Evolutionary conservation across 2,797 vertebrate genomes (phyloP).

Genomic region (Oceanodroma leucorhoa): DNA sequence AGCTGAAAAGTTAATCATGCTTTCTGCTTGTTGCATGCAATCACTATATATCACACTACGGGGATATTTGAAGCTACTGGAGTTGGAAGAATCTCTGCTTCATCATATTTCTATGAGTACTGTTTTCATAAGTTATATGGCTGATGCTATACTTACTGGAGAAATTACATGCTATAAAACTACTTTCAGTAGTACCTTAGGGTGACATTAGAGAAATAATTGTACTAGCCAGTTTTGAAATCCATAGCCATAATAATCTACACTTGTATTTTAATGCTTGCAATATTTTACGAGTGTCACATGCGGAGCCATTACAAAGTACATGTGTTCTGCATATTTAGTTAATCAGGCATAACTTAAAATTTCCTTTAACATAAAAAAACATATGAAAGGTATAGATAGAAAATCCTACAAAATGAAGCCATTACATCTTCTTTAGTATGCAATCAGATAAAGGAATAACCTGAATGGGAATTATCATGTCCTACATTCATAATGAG

Average conservation of each 20-base stretch:
- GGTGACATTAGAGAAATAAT: slow-evolving; percentile 16
- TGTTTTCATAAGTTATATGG: background rate
- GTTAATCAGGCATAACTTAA: background rate
- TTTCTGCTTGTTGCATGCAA: background rate
- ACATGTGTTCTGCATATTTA: background rate
- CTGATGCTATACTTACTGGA: background rate
- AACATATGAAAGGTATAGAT: background rate
- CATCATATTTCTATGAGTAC: background rate
- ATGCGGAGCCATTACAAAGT: background rate
- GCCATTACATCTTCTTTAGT: background rate
- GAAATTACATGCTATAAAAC: slow-evolving; percentile 3
- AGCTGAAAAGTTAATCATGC: slow-evolving; percentile 25
- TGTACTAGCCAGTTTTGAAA: background rate
- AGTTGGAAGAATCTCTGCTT: background rate
- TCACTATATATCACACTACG: background rate
- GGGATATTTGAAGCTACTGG: background rate
- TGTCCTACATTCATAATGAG: background rate
- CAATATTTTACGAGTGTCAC: background rate
- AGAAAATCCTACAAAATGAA: background rate
- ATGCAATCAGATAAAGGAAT: background rate
- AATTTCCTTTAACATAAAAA: background rate
- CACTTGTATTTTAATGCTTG: background rate
- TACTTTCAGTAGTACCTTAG: background rate
- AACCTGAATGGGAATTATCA: background rate
- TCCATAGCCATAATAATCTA: background rate